Base-by-base conservation (phyloP, 2,888 invertebrate genomes). In the Athalia rosae region DNA sequence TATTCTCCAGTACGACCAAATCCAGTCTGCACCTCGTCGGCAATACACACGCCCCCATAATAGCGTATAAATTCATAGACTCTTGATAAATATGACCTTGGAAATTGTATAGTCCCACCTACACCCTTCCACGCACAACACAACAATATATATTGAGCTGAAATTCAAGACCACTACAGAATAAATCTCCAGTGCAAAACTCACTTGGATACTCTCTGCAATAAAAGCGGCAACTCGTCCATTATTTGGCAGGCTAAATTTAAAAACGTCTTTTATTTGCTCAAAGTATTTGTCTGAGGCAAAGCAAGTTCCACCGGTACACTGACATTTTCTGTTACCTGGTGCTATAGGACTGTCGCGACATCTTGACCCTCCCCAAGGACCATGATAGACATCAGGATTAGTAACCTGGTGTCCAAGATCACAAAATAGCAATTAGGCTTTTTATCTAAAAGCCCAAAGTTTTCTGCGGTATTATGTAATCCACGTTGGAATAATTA, bases 11-110 rank as follows among this genome's bases (percentile, higher is more conserved):
- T 96, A 79, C 99, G 92, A 0, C 98, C 99, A 87, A 99, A 98
- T 3, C 99, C 99, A 0, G 98, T 97, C 91, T 99, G 99, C 0
- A 99, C 97, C 92, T 99, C 99, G 90, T 99, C 99, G 4, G 97
- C 93, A 78, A 99, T 94, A 85, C 95, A 97, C 1, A 99, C 83
- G 4, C 99, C 99, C 0, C 98, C 98, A 84, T 95, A 93, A 64
- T 93, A 91, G 81, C 94, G 94, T 0, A 99, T 93, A 63, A 95
- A 88, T 43, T 96, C 94, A 81, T 94, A 95, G 0, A 97, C 97
- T 84, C 93, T 94, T 86, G 94, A 95, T 11, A 99, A 87, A 88
- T 95, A 99, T 3, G 95, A 94, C 87, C 94, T 96, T 0, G 99
- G 97, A 87, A 94, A 99, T 89, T 99, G 99, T 0, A 99, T 95